Percentiles rank a stretch among this genome's conserved stretches.
Evolutionary conservation across 2,113 vertebrate genomes (phyloP).

Genomic region (Urocynchramus pylzowi): DNA sequence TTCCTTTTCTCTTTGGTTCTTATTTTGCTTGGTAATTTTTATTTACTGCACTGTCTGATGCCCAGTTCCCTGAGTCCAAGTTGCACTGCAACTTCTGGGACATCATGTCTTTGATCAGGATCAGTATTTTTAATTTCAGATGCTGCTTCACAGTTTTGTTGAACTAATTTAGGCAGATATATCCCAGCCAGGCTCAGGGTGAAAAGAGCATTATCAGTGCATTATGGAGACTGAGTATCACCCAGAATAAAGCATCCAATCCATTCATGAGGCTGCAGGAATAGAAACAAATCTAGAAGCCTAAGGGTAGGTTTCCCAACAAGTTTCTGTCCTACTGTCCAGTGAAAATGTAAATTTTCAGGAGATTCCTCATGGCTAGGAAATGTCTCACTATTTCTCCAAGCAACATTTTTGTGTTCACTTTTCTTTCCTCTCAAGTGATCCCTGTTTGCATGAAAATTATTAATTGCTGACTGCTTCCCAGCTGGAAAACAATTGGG

Average conservation of each 20-base stretch:
- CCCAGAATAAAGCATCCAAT: background rate
- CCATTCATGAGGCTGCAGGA: background rate
- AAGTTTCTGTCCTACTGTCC: background rate
- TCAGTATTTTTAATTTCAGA: background rate
- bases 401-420: background rate
- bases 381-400: background rate
- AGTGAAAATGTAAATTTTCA: background rate
- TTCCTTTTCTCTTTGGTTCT: background rate
- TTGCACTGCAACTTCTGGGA: background rate
- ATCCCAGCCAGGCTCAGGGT: background rate
- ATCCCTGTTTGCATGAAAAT: background rate
- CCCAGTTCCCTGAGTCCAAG: background rate
- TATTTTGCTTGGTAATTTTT: background rate
- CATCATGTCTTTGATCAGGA: background rate
- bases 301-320: background rate
- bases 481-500: background rate
- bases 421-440: background rate
- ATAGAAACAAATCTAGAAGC: background rate
- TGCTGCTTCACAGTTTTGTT: background rate
- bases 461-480: background rate
- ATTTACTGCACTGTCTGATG: background rate
- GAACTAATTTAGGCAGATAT: background rate
- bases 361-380: background rate
- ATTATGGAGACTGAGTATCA: no score
- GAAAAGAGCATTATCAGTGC: background rate